Base-by-base conservation (phyloP, 2,888 invertebrate species). In the Cynaeus angustus region DNA sequence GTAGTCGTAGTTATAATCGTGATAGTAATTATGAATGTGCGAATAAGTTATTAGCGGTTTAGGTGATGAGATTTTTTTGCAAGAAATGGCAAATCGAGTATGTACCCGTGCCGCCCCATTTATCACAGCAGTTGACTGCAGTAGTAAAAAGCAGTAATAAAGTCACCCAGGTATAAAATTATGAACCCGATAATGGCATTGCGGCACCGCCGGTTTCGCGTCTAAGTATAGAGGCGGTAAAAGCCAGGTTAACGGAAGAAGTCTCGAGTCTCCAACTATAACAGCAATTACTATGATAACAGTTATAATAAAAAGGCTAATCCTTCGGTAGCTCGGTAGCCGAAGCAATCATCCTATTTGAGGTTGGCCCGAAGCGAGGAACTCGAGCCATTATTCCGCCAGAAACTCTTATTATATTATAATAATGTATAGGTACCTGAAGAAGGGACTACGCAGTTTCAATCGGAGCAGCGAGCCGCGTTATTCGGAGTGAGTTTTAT, bases 121-220 rank as follows among this genome's bases (percentile, higher is more conserved):
- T 62, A 68, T 68, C 68, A 68, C 61, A 61, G 37, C 46, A 53
- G 61, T 62, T 61, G 62, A 68, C 53, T 68, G 68, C 53, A 53
- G 61, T 43, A 58, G 53, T 68, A 61, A 68, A 68, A 68, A 68
- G 53, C 61, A 45, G 68, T 68, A 68, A 68, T 68, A 68, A 68
- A 68, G 68, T 68, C 61, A 68, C 61, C 68, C 61, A 61, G 61
- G 68, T 68, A 68, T 68, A 68, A 68, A 68, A 68, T 68, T 68
- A 68, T 55, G 68, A 62, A 68, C 61, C 45, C 53, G 68, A 52
- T 66, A 66, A 66, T 53, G 53, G 68, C 53, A 55, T 30, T 62
- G 61, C 66, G 50, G 66, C 58, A 64, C 50, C 45, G 45, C 46
- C 33, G 59, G 45, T 52, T 14, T 59, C 45, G 45, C 46, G 48